Conservation (phyloP, 2,888 invertebrate genomes). For the Sphecodes monilicornis region DNA sequence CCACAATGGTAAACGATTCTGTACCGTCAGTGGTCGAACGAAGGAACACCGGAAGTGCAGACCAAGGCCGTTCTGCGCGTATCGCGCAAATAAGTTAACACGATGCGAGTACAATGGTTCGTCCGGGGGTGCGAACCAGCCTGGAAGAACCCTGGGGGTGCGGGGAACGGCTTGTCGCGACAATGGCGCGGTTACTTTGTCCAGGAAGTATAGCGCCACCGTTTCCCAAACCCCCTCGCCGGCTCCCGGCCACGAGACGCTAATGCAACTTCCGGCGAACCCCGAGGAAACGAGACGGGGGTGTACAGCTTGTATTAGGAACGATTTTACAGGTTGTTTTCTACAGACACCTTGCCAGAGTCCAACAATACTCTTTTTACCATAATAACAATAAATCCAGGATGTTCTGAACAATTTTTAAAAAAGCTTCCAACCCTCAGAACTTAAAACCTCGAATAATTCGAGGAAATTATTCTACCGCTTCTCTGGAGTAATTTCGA, state of each 20-base stretch:
- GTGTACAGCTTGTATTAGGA: conserved; percentile 59
- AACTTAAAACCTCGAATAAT: no score
- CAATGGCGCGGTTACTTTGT: conserved; percentile 78
- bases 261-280: conserved; percentile 75
- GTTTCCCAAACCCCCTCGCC: conserved; percentile 56
- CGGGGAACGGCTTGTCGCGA: conserved; percentile 71
- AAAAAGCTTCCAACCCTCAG: neutral
- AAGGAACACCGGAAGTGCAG: conserved; percentile 46
- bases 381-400: neutral
- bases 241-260: conserved; percentile 66
- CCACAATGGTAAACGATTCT: neutral
- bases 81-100: conserved; percentile 75
- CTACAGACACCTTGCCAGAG: conserved; percentile 12
- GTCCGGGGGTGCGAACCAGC: conserved; percentile 30
- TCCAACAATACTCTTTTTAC: conserved; percentile 11
- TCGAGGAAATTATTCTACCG: no score
- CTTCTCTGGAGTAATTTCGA: no score
- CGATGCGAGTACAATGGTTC: conserved; percentile 69
- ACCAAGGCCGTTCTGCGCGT: conserved; percentile 51
- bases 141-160: conserved; percentile 34
- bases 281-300: conserved; percentile 53
- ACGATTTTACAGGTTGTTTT: conserved; percentile 53
- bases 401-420: neutral
- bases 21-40: conserved; percentile 35
- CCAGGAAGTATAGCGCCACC: conserved; percentile 73